Percentiles rank a stretch among this genome's conserved stretches.
Conservation (phyloP, 2,113 vertebrate species). For the Pavo muticus region DNA sequence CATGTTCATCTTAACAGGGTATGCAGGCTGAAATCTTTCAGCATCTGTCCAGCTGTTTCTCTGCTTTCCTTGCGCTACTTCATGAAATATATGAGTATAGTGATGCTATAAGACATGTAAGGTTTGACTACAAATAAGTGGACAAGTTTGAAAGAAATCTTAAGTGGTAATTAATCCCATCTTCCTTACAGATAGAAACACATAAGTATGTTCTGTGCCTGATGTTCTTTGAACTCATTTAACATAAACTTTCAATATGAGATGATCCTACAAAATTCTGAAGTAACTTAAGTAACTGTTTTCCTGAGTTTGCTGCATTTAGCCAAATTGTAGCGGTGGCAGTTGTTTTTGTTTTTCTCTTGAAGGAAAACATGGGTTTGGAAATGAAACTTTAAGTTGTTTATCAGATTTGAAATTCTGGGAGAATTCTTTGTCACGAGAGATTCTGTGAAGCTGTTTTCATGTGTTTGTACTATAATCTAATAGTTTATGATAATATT, state of each 20-base stretch:
- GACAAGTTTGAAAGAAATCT: background rate
- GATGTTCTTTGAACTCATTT: background rate
- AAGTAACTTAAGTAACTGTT: background rate
- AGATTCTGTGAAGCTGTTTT: background rate
- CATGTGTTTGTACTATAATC: background rate
- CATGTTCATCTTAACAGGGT: background rate
- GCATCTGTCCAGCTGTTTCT: background rate
- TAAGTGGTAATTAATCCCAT: background rate
- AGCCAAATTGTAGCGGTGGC: background rate
- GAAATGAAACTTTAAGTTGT: background rate
- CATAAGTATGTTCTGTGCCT: background rate
- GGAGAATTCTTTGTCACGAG: background rate
- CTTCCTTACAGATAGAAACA: background rate
- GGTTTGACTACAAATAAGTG: background rate
- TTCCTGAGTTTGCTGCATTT: background rate
- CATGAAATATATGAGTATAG: background rate
- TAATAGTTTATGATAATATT: background rate
- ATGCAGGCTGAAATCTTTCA: background rate
- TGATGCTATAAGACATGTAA: background rate
- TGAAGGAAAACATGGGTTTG: background rate
- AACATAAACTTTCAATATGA: background rate
- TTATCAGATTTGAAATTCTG: background rate
- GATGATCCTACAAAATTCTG: background rate
- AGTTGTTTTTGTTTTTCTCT: background rate
- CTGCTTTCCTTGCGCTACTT: background rate